Conservation (phyloP, 2,113 vertebrate species). For the Chaetodon auriga region DNA sequence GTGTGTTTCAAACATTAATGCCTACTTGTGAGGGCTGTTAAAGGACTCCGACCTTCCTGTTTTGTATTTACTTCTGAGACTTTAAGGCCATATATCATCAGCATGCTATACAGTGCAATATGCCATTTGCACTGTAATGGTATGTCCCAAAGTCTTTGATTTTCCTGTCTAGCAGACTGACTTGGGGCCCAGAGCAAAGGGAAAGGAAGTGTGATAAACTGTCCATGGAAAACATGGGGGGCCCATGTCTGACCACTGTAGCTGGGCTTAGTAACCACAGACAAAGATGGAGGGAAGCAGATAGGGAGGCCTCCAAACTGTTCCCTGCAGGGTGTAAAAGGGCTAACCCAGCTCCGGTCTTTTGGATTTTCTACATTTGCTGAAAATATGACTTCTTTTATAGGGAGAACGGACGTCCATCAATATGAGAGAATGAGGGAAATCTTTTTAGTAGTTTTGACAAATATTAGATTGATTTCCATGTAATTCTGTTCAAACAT, state of each 20-base stretch:
- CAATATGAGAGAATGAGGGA: too few species aligned
- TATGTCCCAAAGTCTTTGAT: constrained; percentile 58
- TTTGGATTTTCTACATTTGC: background rate
- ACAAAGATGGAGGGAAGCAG: constrained; percentile 58
- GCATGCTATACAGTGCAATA: constrained; percentile 15
- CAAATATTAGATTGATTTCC: background rate
- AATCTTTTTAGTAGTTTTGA: background rate
- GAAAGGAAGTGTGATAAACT: constrained; percentile 75
- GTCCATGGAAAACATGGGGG: constrained; percentile 62
- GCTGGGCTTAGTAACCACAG: constrained; percentile 63
- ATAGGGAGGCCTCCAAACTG: constrained; percentile 45
- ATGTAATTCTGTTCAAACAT: background rate
- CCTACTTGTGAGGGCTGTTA: constrained; percentile 23
- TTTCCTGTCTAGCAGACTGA: constrained; percentile 63
- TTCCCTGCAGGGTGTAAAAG: constrained; percentile 17
- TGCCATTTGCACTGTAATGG: constrained; percentile 55
- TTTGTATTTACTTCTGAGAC: constrained; percentile 25
- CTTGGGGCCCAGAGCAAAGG: constrained; percentile 44
- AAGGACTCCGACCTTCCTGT: constrained; percentile 28
- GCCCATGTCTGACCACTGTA: constrained; percentile 53
- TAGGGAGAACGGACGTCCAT: background rate
- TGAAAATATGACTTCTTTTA: background rate
- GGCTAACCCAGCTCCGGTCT: constrained; percentile 4
- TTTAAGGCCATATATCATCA: constrained; percentile 44
- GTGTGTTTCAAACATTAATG: constrained; percentile 27